Evolutionary conservation across 2,113 vertebrate genomes (phyloP).

Genomic region (Varanus komodoensis): DNA sequence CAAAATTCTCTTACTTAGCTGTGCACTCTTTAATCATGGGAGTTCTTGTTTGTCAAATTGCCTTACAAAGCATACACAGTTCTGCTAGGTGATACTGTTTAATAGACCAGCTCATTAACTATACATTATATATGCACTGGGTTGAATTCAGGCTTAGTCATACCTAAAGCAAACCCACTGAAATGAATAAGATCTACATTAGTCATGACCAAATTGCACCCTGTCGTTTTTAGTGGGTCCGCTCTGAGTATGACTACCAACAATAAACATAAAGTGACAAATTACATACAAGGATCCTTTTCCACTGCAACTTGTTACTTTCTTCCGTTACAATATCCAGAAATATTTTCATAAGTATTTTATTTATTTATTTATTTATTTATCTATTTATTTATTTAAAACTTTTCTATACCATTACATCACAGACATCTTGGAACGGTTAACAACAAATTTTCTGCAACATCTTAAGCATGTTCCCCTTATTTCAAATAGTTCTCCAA

Average conservation of each 20-base stretch:
- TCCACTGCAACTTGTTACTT: background rate
- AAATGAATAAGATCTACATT: too few species aligned
- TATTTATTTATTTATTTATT: too few species aligned
- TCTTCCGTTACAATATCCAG: background rate
- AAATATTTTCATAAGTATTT: background rate
- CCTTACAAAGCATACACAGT: background rate
- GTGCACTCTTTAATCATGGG: background rate
- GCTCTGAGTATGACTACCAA: background rate
- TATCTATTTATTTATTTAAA: too few species aligned
- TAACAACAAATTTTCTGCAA: background rate
- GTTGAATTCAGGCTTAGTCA: too few species aligned
- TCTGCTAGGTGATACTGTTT: background rate
- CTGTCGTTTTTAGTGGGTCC: too few species aligned
- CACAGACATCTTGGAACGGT: too few species aligned
- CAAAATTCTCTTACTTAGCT: background rate
- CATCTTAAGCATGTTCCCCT: background rate
- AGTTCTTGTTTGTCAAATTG: background rate
- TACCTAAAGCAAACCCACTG: too few species aligned
- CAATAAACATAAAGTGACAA: background rate
- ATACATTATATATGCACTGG: too few species aligned
- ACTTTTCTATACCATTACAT: too few species aligned
- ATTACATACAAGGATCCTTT: background rate
- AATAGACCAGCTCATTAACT: background rate
- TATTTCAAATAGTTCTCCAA: background rate
- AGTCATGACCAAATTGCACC: too few species aligned